These are phyloP conservation scores for Poeciliopsis presidionis DNA, from an alignment of 2,797 vertebrate species.

Conservation along the genomic window DNA sequence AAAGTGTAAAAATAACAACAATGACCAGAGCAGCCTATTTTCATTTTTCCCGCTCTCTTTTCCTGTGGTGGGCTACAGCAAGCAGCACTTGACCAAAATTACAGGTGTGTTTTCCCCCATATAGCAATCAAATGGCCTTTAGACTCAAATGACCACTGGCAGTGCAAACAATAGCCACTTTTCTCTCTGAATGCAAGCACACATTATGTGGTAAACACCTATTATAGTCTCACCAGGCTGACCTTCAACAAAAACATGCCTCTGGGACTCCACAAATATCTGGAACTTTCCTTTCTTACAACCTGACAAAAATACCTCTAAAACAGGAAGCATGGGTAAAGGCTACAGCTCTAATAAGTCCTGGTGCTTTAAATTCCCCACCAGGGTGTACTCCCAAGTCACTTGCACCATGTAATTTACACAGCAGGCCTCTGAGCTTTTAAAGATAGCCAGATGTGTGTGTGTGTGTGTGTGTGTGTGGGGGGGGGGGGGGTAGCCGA, in stretches of 20 bases:
- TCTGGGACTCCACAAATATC: slow-evolving; percentile 19
- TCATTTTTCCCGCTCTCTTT: slow-evolving; percentile 18
- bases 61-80: slow-evolving; percentile 26
- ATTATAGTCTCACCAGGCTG: slow-evolving; percentile 37
- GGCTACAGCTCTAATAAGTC: slow-evolving; percentile 43
- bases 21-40: slow-evolving; percentile 17
- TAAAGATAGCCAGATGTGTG: slow-evolving; percentile 79
- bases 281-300: slow-evolving; percentile 14
- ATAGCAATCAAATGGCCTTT: slow-evolving; percentile 56
- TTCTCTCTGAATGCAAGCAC: slow-evolving; percentile 46
- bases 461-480: slow-evolving; percentile 32
- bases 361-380: slow-evolving; percentile 58
- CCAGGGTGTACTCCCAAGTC: slow-evolving; percentile 64
- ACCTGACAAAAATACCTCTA: slow-evolving; percentile 5
- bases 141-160: slow-evolving; percentile 54
- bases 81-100: slow-evolving; percentile 64
- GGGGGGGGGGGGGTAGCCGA: slow-evolving; percentile 38
- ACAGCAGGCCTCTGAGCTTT: slow-evolving; percentile 75
- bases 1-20: slow-evolving; percentile 20
- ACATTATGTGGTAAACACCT: slow-evolving; percentile 57
- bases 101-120: slow-evolving; percentile 51
- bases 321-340: slow-evolving; percentile 26
- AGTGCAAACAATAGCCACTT: slow-evolving; percentile 60
- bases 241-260: slow-evolving; percentile 36
- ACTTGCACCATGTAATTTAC: slow-evolving; percentile 79